Evolutionary conservation across 2,113 vertebrate species (phyloP), one percentile per base, ranked within the genome.

Genomic region (Paradoxurus hermaphroditus): DNA sequence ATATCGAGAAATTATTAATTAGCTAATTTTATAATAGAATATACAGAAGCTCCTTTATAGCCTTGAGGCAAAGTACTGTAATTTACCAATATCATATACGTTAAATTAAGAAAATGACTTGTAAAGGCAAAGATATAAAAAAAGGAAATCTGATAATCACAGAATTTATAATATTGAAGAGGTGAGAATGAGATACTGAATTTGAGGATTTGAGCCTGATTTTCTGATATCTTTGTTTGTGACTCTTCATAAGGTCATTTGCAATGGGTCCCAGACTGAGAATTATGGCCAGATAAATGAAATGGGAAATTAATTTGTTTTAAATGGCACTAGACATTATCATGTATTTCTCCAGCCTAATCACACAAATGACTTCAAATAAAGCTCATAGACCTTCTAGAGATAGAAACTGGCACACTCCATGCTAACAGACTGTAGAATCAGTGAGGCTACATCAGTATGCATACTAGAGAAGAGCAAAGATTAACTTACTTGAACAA

Each of bases 261-360:
- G 88, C 92, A 97, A 98, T 97, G 96, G 86, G 97, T 98, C 97
- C 98, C 98, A 98, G 49, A 94, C 97, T 98, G 98, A 98, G 97
- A 98, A 98, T 99, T 98, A 98, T 98, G 97, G 98, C 96, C 95
- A 98, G 91, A 98, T 98, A 98, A 98, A 97, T 97, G 97, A 99
- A 98, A 99, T 99, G 98, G 98, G 98, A 98, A 99, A 98, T 98
- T 99, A 99, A 99, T 99, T 98, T 96, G 95, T 98, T 99, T 99
- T 98, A 99, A 99, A 98, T 98, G 97, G 98, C 97, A 94, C 77
- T 94, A 85, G 97, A 97, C 97, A 98, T 98, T 98, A 98, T 97
- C 98, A 97, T 95, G 97, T 97, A 97, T 95, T 96, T 72, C 79
- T 98, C 85, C 83, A 84, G 95, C 94, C 75, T 97, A 98, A 97